Evolutionary conservation across 1,140 invertebrate genomes (phyloP), one percentile per base, ranked within the genome.

Genomic region (Cydia strobilella): DNA sequence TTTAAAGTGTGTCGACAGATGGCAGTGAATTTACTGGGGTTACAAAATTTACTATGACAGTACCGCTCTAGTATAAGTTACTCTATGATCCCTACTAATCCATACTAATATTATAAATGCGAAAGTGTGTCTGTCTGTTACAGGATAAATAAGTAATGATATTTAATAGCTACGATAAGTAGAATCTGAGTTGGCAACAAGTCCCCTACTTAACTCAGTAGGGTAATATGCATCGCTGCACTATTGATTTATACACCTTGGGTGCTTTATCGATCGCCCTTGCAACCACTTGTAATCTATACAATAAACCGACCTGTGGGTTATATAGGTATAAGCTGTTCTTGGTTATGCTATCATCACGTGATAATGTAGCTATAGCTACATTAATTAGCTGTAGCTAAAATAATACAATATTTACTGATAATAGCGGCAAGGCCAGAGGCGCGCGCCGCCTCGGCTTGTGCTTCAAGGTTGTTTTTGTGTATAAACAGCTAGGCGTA

Each of bases 391-490:
- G n/a, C n/a, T n/a, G n/a, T n/a, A n/a, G 65, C 31, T n/a, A 69
- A 18, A 69, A 69, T 39, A 31, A 69, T 69, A 13, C 1, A 69
- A 69, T 31, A 45, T 45, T 3, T 45, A 31, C 65, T 81, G 77
- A 82, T 78, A 76, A 48, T 74, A 77, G 62, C 75, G 59, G 75
- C 84, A 85, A 85, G 84, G 84, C 80, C 79, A 84, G 74, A 79
- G 51, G 79, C 79, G 31, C 82, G 80, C 80, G 79, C 80, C 12
- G 76, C 75, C 74, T 76, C 77, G 73, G 74, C 72, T 77, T 27
- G 75, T 27, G 76, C 39, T 51, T 83, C 90, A 92, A 92, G 90
- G 90, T 90, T 91, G 79, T 79, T 86, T 88, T 92, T 92, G 90
- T 92, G 85, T 92, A 83, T 91, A 91, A 92, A 92, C 90, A 91